Evolutionary conservation across 2,888 invertebrate species (phyloP).

Genomic region (Scaptomyza caliginosa): DNA sequence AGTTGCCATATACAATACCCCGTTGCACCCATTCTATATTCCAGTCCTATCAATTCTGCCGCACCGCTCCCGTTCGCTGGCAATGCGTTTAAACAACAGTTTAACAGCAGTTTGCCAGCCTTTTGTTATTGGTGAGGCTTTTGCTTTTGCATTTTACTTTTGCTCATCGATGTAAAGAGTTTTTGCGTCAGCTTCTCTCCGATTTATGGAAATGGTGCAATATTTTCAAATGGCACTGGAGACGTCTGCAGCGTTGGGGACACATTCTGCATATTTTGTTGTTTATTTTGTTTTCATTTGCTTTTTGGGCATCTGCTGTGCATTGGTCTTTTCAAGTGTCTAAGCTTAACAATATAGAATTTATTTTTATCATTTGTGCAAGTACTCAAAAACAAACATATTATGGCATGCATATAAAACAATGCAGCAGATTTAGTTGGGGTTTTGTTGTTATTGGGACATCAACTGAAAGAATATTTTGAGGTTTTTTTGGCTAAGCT

Average conservation of each 20-base stretch:
- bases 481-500: not conserved
- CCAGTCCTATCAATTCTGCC: not conserved
- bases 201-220: slow-evolving; percentile 77
- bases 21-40: not conserved
- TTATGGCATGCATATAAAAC: not conserved
- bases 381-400: not conserved
- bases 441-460: not conserved
- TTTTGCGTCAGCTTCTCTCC: slow-evolving; percentile 39
- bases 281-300: slow-evolving; percentile 16
- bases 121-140: slow-evolving; percentile 78
- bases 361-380: slow-evolving; percentile 16
- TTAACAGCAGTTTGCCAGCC: slow-evolving; percentile 76
- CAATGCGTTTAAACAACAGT: slow-evolving; percentile 79
- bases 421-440: too few species aligned
- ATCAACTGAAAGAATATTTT: not conserved
- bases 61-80: slow-evolving; percentile 3
- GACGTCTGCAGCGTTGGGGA: not conserved
- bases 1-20: not conserved
- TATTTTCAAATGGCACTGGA: slow-evolving; percentile 52
- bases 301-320: slow-evolving; percentile 7
- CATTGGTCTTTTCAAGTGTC: slow-evolving; percentile 7
- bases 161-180: slow-evolving; percentile 57
- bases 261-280: slow-evolving; percentile 11
- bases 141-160: slow-evolving; percentile 63
- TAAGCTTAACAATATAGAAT: slow-evolving; percentile 15